Conservation (phyloP, 1,140 invertebrate species). For the Trichomalopsis sarcophagae region DNA sequence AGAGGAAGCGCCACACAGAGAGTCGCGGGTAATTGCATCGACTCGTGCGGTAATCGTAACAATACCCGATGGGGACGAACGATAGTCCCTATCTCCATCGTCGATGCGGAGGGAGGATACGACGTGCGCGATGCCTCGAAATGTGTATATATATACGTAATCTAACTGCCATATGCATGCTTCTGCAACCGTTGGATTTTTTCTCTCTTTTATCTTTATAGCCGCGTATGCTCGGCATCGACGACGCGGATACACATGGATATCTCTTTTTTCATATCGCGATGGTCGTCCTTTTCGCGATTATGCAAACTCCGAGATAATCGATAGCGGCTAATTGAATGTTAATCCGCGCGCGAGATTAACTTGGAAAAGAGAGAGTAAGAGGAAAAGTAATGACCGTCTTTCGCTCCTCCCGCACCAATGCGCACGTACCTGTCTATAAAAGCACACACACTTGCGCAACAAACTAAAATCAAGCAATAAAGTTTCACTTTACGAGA, state of each 20-base stretch:
- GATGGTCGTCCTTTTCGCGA: not conserved
- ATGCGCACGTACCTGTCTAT: no score
- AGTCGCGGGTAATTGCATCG: slow-evolving; percentile 40
- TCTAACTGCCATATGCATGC: not conserved
- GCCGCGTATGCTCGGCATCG: no score
- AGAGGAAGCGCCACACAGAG: slow-evolving; percentile 39
- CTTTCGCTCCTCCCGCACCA: not conserved
- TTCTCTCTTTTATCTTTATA: not conserved
- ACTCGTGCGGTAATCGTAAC: slow-evolving; percentile 16
- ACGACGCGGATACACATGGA: no score
- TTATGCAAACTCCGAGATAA: no score
- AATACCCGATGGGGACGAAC: slow-evolving; percentile 28
- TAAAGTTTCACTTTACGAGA: slow-evolving; percentile 26
- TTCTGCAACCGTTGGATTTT: not conserved
- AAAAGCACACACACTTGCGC: not conserved
- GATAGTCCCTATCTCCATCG: not conserved
- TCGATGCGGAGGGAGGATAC: not conserved
- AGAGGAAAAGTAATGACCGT: not conserved
- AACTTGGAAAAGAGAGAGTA: no score
- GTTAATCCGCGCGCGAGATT: no score
- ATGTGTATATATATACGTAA: not conserved
- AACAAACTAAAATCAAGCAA: not conserved
- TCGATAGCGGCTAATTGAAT: no score
- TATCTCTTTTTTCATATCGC: not conserved
- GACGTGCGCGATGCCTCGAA: not conserved